A percentile compares a stretch with the other conserved stretches of the same genome.
phyloP scores from a whole-genome alignment of 2,888 invertebrate genomes.

The Ernsta delagoae region DNA sequence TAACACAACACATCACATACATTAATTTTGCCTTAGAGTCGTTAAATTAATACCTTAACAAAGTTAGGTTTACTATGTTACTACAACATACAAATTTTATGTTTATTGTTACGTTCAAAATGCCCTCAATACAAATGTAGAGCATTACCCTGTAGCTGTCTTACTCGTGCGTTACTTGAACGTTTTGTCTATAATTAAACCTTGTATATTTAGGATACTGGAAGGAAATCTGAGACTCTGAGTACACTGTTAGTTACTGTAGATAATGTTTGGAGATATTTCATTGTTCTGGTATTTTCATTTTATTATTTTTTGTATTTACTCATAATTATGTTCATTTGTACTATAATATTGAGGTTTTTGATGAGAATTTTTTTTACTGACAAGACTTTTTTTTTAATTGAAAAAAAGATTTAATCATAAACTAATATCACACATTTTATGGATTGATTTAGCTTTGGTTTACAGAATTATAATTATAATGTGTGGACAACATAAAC shows the following conservation, averaged over 20 bases:
- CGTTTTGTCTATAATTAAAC: constrained; percentile 26
- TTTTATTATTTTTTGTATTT: too few species aligned
- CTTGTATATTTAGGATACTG: constrained; percentile 24
- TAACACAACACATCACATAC: not conserved
- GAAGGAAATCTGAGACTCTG: not conserved
- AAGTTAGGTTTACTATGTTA: not conserved
- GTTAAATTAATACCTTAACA: not conserved
- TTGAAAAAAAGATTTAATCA: too few species aligned
- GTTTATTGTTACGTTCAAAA: not conserved
- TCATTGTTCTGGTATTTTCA: too few species aligned
- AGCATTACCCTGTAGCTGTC: constrained; percentile 21
- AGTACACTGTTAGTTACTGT: not conserved
- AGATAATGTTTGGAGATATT: too few species aligned
- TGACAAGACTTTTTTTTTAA: too few species aligned
- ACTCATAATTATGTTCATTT: too few species aligned
- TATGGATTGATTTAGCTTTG: too few species aligned
- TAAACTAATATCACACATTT: too few species aligned
- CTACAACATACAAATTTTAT: constrained; percentile 2
- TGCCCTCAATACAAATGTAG: constrained; percentile 25
- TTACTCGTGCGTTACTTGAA: constrained; percentile 28
- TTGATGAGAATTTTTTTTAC: too few species aligned
- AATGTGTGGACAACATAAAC: too few species aligned
- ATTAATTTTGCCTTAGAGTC: not conserved
- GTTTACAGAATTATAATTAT: too few species aligned
- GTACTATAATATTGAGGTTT: too few species aligned